Conservation (phyloP, 2,113 vertebrate genomes). For the Seriola rivoliana region DNA sequence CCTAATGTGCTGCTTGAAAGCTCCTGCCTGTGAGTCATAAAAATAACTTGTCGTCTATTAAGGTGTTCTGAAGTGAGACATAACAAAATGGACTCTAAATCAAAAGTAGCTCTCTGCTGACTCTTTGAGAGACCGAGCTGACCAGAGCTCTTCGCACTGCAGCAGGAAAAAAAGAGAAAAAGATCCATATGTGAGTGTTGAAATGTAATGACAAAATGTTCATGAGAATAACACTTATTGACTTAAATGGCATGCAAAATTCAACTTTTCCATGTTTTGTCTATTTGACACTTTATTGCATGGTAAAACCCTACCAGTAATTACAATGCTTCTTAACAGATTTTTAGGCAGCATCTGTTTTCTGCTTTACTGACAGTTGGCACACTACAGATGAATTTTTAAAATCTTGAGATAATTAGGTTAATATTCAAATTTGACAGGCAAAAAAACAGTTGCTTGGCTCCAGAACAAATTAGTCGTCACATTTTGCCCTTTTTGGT, state of each 20-base stretch:
- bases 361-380: slow-evolving; percentile 31
- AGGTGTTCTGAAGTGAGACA: slow-evolving; percentile 48
- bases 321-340: slow-evolving; percentile 6
- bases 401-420: slow-evolving; percentile 33
- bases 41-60: slow-evolving; percentile 48
- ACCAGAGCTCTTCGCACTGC: slow-evolving; percentile 30
- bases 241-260: slow-evolving; percentile 1
- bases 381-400: slow-evolving; percentile 17
- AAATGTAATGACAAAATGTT: background rate
- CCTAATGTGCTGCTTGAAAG: slow-evolving; percentile 56
- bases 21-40: slow-evolving; percentile 46
- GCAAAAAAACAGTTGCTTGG: slow-evolving; percentile 1
- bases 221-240: slow-evolving; percentile 7
- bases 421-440: slow-evolving; percentile 44
- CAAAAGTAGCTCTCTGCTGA: slow-evolving; percentile 54
- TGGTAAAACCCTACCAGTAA: slow-evolving; percentile 21
- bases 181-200: background rate
- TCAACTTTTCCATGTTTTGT: slow-evolving; percentile 16
- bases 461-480: slow-evolving; percentile 27
- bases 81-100: slow-evolving; percentile 57
- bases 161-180: background rate
- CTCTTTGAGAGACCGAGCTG: background rate
- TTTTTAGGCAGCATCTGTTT: slow-evolving; percentile 43
- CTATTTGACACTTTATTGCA: slow-evolving; percentile 33
- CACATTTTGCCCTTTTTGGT: slow-evolving; percentile 2